Conservation (phyloP, 2,888 invertebrate species). For the Drosophila acutilabella region DNA sequence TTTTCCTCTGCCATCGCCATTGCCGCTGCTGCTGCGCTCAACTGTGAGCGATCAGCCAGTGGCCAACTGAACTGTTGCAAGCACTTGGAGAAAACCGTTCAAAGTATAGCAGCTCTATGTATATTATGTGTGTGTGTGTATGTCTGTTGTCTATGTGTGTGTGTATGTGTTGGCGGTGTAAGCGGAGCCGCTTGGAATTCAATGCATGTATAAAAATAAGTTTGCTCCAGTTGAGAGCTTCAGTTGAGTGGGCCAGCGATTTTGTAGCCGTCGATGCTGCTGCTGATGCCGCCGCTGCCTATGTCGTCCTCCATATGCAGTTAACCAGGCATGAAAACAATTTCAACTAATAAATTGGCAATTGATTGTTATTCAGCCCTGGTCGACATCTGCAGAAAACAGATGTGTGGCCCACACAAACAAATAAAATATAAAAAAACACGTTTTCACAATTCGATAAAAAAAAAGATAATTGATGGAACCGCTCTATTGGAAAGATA, state of each 20-base stretch:
- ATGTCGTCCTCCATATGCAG: slow-evolving; percentile 36
- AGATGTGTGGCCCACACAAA: neutral
- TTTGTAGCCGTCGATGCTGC: slow-evolving; percentile 1
- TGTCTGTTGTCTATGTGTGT: slow-evolving; percentile 12
- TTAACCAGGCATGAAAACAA: slow-evolving; percentile 50
- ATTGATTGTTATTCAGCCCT: slow-evolving; percentile 11
- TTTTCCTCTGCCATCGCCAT: slow-evolving; percentile 1
- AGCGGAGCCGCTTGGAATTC: slow-evolving; percentile 80
- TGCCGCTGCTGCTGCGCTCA: slow-evolving; percentile 29
- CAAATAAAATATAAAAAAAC: neutral
- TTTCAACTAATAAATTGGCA: neutral
- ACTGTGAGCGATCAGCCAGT: slow-evolving; percentile 33
- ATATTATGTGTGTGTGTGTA: slow-evolving; percentile 1
- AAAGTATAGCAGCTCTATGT: slow-evolving; percentile 6
- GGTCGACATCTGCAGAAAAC: neutral
- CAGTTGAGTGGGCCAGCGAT: slow-evolving; percentile 51
- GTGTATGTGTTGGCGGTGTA: slow-evolving; percentile 51
- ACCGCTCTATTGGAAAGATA: too few relatives aligned
- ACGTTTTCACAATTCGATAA: neutral
- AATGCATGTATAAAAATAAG: slow-evolving; percentile 78
- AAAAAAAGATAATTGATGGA: neutral
- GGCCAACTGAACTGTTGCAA: slow-evolving; percentile 50
- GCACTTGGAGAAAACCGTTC: slow-evolving; percentile 65
- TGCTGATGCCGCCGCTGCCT: neutral
- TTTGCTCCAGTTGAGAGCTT: slow-evolving; percentile 71